Conservation (phyloP, 2,797 vertebrate species). For the Psittacula derbiana region DNA sequence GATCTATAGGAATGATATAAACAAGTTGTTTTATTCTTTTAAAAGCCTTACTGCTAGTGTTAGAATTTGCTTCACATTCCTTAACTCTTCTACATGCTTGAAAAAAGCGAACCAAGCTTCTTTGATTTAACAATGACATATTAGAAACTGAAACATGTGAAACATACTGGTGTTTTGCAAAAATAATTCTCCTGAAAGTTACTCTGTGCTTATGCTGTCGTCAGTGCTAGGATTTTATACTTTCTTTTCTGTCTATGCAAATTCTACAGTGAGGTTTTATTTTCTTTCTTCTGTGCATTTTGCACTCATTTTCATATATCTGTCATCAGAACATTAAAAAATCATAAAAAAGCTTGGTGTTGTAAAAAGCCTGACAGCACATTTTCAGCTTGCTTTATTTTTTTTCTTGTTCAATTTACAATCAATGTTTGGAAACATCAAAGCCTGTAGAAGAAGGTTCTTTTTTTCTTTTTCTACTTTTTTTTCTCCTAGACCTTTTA, state of each 20-base stretch:
- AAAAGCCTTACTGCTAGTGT: neutral
- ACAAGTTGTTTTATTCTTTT: neutral
- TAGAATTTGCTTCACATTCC: constrained; percentile 1
- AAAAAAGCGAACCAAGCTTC: neutral
- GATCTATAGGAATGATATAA: neutral
- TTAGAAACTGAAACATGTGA: constrained; percentile 59
- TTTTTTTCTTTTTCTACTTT: neutral
- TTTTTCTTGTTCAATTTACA: constrained; percentile 43
- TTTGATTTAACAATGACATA: constrained; percentile 69
- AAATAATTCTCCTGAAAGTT: constrained; percentile 68
- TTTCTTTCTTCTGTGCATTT: constrained; percentile 54
- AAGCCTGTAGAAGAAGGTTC: neutral
- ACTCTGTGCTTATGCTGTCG: neutral
- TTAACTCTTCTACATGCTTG: neutral
- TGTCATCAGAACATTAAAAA: constrained; percentile 70
- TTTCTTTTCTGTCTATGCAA: constrained; percentile 36
- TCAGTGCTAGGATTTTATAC: constrained; percentile 28
- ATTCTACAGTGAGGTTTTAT: constrained; percentile 44
- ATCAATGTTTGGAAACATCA: constrained; percentile 56
- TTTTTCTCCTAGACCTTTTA: neutral
- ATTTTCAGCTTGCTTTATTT: constrained; percentile 34
- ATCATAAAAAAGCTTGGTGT: constrained; percentile 58
- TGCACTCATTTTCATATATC: constrained; percentile 58
- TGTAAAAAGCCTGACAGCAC: constrained; percentile 52
- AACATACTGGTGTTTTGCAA: constrained; percentile 67